Evolutionary conservation across 2,888 invertebrate genomes (phyloP), one percentile per base, ranked within the genome.

Genomic region (Drosophila prolongata): DNA sequence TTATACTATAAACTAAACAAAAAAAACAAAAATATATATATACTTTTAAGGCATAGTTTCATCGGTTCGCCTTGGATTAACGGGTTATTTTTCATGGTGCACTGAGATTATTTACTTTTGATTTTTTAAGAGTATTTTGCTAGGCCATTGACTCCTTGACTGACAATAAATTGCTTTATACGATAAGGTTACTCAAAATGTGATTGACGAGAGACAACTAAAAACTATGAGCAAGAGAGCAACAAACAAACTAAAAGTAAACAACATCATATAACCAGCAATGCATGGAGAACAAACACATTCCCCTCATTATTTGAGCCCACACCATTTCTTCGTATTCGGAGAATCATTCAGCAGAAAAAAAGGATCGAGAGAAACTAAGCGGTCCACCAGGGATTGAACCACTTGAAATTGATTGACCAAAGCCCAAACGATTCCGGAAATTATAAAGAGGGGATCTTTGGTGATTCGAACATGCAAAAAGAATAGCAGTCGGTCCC

Each of bases 231-330:
- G 56, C 58, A 75, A 69, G 74, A 75, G 58, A 69, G 59, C 75
- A 82, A 85, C 67, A 55, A 79, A 82, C 78, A 65, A 86, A 76
- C 64, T 75, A 89, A 73, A 83, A 70, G 62, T 74, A 60, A 54
- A 64, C 49, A 70, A 65, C 72, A 69, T 80, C 68, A 64, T 85
- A 89, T 80, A 90, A 90, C 81, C 90, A 91, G 91, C 87, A 91
- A 91, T 91, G 90, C 87, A 89, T 89, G 90, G 89, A 92, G 90
- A 91, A 91, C 90, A 91, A 91, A 91, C 90, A 91, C 90, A 90
- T 89, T 90, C 90, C 91, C 91, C 91, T 91, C 91, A 92, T 91
- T 92, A 91, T 91, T 90, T 75, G 61, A 72, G 83, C 88, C 92
- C 91, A 91, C 91, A 91, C 92, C 91, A 89, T 77, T 77, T 53